Percentiles rank a stretch among this genome's conserved stretches.
These are phyloP conservation scores for Spheniscus humboldti DNA, from an alignment of 2,797 vertebrate genomes.

Conservation along the genomic window DNA sequence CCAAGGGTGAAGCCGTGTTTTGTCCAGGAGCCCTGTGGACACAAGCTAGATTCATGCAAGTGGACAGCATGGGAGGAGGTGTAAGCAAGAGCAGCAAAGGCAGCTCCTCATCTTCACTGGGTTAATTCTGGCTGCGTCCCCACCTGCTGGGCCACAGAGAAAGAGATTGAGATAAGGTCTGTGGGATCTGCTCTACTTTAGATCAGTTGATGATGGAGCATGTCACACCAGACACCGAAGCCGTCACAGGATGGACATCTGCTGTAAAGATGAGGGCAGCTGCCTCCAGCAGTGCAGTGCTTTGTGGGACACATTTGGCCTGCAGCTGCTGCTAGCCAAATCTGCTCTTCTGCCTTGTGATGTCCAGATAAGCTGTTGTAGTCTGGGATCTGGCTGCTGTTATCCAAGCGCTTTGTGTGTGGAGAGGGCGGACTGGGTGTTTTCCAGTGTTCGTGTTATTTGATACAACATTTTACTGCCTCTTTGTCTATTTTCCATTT, in stretches of 20 bases:
- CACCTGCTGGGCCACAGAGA: not conserved
- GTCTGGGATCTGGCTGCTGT: not conserved
- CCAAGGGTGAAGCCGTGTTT: not conserved
- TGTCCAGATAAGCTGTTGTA: conserved; percentile 1
- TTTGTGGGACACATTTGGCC: conserved; percentile 43
- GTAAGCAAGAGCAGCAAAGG: not conserved
- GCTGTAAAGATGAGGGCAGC: conserved; percentile 42
- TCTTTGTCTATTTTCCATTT: conserved; percentile 14
- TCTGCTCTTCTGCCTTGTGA: conserved; percentile 34
- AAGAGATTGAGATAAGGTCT: not conserved
- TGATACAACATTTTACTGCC: not conserved
- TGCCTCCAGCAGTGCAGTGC: conserved; percentile 10
- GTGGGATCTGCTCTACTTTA: conserved; percentile 20
- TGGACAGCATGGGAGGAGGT: not conserved
- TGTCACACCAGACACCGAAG: not conserved
- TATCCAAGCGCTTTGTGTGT: not conserved
- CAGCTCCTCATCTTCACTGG: not conserved
- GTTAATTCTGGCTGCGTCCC: not conserved
- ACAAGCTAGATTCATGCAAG: not conserved
- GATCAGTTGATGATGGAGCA: not conserved
- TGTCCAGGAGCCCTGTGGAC: not conserved
- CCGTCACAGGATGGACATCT: conserved; percentile 23
- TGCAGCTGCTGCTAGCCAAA: conserved; percentile 23
- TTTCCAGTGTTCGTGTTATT: not conserved
- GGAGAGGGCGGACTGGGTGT: not conserved